Evolutionary conservation across 1,140 invertebrate species (phyloP), one percentile per base, ranked within the genome.

Genomic region (Diploscapter pachys): DNA sequence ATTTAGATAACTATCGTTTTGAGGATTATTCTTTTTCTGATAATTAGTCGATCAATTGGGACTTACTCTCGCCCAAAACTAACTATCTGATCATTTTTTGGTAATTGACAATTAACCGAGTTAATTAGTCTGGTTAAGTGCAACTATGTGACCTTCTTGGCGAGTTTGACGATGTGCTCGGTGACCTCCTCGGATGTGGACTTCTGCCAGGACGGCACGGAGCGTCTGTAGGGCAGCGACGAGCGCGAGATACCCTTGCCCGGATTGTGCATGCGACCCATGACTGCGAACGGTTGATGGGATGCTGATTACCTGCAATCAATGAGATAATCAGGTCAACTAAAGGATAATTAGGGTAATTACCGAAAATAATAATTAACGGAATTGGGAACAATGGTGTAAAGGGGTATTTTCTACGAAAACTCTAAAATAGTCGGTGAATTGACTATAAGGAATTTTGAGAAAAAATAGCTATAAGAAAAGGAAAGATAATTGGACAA

Each of bases 211-310:
- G 94, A 96, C 80, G 97, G 96, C 68, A 99, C 94, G 87, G 93
- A 94, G 81, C 96, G 91, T 84, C 96, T 91, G 88, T 99, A 99
- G 49, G 97, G 97, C 69, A 99, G 88, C 78, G 96, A 95, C 80
- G 95, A 98, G 87, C 98, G 93, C 91, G 96, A 98, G 87, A 99
- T 99, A 93, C 97, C 97, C 91, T 99, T 99, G 86, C 96, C 98
- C 89, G 83, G 81, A 75, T 84, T 84, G 83, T 84, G 82, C 82
- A 85, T 85, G 69, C 81, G 83, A 81, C 82, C 83, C 83, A 85
- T 85, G 71, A 57, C 68, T 77, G 31, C 31, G 31, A 31, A 31
- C 31, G 31, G 31, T 31, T 31, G 31, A 31, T 31, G 31, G 31
- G 71, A 57, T 65, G 72, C 51, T 31, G 71, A 73, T 73, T 73